Base-by-base conservation (phyloP, 2,888 invertebrate genomes). In the Acholoe squamosa region DNA sequence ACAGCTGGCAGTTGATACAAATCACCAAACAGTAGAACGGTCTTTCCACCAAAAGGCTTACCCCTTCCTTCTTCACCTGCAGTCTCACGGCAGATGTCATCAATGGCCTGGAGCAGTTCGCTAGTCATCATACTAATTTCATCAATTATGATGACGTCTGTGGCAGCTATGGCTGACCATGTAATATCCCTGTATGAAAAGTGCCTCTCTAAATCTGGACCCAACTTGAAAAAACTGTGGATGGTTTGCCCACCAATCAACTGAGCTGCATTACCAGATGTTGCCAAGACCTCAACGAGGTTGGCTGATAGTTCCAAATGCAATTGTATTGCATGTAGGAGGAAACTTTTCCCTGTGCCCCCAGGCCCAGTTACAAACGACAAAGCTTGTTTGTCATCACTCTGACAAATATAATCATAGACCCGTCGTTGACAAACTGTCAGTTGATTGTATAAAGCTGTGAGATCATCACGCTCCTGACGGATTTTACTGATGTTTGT, bases 241-340 rank as follows among this genome's bases (percentile, higher is more conserved):
- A 84, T 84, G 5, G 84, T 84, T 16, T 84, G 84, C 3, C 84
- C 84, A 5, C 84, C 43, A n/a, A 84, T 51, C 34, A 84, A 22
- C 28, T 84, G 43, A 51, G 84, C 84, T n/a, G 84, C 84, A 84
- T 84, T 84, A 7, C 84, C 84, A n/a, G 84, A 84, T 7, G 84
- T 84, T 22, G 43, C 84, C 19, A 84, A 25, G 33, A 84, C 84
- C 25, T 84, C 33, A 28, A 84, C 84, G 14, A 84, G 33, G 14
- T 84, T 33, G 12, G 43, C 84, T 5, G 43, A 19, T 33, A 43
- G 33, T 84, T 84, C 84, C 0, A 51, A 25, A 10, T 34, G 84
- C 10, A 33, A 34, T 19, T n/a, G 22, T 33, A 84, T 34, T 7
- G 84, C 43, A 22, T 43, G 33, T 5, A 84, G 19, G 0, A 84